Conservation (phyloP, 1,140 invertebrate species). For the Andricus grossulariae region DNA sequence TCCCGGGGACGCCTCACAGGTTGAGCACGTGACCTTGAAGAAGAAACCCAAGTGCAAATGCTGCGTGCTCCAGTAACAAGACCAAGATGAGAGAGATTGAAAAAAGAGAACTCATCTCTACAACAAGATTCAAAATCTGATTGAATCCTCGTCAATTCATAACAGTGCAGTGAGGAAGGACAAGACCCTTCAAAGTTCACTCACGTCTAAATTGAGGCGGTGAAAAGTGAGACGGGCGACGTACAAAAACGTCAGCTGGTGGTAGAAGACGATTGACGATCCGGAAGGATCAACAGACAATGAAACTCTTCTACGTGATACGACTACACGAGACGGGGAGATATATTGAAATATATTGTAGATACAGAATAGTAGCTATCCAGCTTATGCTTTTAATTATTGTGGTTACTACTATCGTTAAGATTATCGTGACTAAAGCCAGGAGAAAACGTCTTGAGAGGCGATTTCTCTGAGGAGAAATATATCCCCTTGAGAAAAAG, state of each 20-base stretch:
- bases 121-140: slow-evolving; percentile 15
- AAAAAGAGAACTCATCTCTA: slow-evolving; percentile 36
- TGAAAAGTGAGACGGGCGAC: slow-evolving; percentile 9
- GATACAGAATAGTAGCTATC: slow-evolving; percentile 74
- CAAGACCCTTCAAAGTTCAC: no score
- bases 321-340: not conserved
- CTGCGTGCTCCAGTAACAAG: slow-evolving; percentile 89
- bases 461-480: not conserved
- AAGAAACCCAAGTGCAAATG: slow-evolving; percentile 94
- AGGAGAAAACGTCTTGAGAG: not conserved
- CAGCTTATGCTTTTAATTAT: slow-evolving; percentile 75
- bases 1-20: slow-evolving; percentile 85
- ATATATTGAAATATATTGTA: slow-evolving; percentile 72
- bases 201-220: no score
- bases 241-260: no score
- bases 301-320: slow-evolving; percentile 23
- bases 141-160: slow-evolving; percentile 28
- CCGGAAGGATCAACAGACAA: not conserved
- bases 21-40: slow-evolving; percentile 90
- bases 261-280: not conserved
- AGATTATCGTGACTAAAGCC: slow-evolving; percentile 48
- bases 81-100: slow-evolving; percentile 33
- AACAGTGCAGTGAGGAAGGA: not conserved
- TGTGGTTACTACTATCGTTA: slow-evolving; percentile 58
- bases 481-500: slow-evolving; percentile 21